A percentile compares a stretch with the other conserved stretches of the same genome.
These are phyloP conservation scores for Trachymyrmex cornetzi DNA, from an alignment of 1,140 invertebrate genomes.

Conservation along the genomic window DNA sequence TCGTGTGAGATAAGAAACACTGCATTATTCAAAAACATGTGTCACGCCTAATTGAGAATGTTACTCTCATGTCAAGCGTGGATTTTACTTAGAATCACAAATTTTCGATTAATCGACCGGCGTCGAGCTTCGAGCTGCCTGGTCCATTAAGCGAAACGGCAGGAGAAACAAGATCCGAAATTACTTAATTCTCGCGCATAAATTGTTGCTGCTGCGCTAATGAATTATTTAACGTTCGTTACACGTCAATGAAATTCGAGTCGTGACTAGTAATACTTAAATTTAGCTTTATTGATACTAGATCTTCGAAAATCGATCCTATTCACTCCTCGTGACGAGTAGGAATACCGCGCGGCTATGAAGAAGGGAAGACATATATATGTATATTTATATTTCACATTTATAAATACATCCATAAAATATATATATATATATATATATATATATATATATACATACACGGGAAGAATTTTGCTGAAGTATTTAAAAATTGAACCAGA, in stretches of 20 bases:
- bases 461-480: too few species aligned
- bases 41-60: conserved; percentile 37
- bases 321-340: conserved; percentile 7
- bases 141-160: conserved; percentile 21
- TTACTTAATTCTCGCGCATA: conserved; percentile 17
- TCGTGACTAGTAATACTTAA: conserved; percentile 26
- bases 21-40: conserved; percentile 53
- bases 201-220: conserved; percentile 42
- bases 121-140: not conserved
- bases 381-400: conserved; percentile 31
- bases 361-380: not conserved
- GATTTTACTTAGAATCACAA: conserved; percentile 47
- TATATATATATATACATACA: not conserved
- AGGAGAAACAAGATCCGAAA: not conserved
- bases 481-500: too few species aligned
- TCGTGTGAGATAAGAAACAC: conserved; percentile 17
- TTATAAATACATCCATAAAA: not conserved
- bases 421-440: not conserved
- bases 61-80: conserved; percentile 17
- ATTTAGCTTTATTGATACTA: conserved; percentile 39
- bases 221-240: conserved; percentile 59
- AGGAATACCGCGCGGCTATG: too few species aligned
- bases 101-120: conserved; percentile 28
- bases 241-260: conserved; percentile 20
- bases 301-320: conserved; percentile 33